Conservation (phyloP, 2,888 invertebrate species). For the Synergus umbraculus region DNA sequence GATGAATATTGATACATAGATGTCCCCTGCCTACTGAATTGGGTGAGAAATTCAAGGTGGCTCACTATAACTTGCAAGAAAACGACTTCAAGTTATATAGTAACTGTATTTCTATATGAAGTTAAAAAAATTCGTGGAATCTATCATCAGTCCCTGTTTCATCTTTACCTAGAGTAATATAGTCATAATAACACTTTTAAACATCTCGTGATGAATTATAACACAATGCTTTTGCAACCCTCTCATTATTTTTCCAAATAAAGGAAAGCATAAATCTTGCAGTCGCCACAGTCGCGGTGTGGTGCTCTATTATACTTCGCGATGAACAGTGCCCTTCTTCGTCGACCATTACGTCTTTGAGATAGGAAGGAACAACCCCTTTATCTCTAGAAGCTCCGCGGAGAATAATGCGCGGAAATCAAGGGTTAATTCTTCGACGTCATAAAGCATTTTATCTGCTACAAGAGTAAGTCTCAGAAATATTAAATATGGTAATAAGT, state of each 20-base stretch:
- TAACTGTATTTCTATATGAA: not conserved
- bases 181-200: not conserved
- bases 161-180: not conserved
- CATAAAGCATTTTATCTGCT: constrained; percentile 75
- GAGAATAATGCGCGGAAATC: constrained; percentile 76
- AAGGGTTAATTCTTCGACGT: constrained; percentile 75
- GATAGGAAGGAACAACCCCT: constrained; percentile 70
- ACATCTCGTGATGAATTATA: not conserved
- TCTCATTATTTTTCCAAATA: constrained; percentile 68
- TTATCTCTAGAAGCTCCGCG: constrained; percentile 71
- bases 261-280: constrained; percentile 71
- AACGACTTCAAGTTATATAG: not conserved
- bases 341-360: constrained; percentile 68
- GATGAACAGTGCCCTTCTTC: constrained; percentile 72
- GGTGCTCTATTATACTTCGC: constrained; percentile 68
- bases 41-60: constrained; percentile 66
- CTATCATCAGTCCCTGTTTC: not conserved
- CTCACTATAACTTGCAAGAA: not conserved
- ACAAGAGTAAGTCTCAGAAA: constrained; percentile 57
- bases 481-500: constrained; percentile 69
- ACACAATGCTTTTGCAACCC: not conserved
- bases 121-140: too few relatives aligned
- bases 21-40: constrained; percentile 55
- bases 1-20: constrained; percentile 76
- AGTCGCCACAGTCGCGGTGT: constrained; percentile 53